Percentiles rank a stretch among this genome's conserved stretches.
Evolutionary conservation across 2,888 invertebrate genomes (phyloP).

Genomic region (Ceramica pisi): DNA sequence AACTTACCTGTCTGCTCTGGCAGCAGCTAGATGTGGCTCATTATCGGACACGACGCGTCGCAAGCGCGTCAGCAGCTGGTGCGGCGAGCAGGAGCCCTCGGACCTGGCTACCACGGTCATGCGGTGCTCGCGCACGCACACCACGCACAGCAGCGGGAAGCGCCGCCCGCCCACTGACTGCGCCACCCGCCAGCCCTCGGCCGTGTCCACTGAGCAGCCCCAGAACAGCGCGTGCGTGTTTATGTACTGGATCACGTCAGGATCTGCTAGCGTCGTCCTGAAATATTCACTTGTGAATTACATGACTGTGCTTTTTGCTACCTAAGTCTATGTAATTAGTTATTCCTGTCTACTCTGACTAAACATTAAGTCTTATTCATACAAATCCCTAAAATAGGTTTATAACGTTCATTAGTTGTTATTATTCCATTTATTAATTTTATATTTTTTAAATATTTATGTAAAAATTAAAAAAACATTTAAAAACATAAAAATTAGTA

Average conservation of each 20-base stretch:
- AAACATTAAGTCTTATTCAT: too few relatives aligned
- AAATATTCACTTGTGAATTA: conserved; percentile 10
- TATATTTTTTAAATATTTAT: too few relatives aligned
- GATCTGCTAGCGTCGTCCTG: conserved; percentile 93
- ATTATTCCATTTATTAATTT: too few relatives aligned
- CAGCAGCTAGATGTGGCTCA: conserved; percentile 96
- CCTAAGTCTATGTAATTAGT: neutral
- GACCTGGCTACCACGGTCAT: conserved; percentile 98
- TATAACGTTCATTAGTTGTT: too few relatives aligned
- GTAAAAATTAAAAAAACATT: too few relatives aligned
- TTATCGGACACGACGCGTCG: conserved; percentile 95
- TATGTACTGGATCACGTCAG: conserved; percentile 94
- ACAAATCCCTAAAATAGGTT: too few relatives aligned
- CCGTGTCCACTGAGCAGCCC: conserved; percentile 97
- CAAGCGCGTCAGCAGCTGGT: conserved; percentile 93
- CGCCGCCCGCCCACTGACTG: conserved; percentile 96
- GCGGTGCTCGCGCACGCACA: conserved; percentile 96
- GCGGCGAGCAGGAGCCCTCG: conserved; percentile 95
- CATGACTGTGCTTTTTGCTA: too few relatives aligned
- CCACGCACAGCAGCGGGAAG: conserved; percentile 96
- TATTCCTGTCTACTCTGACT: neutral
- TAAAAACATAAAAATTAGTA: too few relatives aligned
- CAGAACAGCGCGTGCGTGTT: conserved; percentile 97
- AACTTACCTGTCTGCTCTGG: conserved; percentile 95
- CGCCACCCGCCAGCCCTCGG: conserved; percentile 98